Evolutionary conservation across 2,797 vertebrate genomes (phyloP).

Genomic region (Mus minutoides): DNA sequence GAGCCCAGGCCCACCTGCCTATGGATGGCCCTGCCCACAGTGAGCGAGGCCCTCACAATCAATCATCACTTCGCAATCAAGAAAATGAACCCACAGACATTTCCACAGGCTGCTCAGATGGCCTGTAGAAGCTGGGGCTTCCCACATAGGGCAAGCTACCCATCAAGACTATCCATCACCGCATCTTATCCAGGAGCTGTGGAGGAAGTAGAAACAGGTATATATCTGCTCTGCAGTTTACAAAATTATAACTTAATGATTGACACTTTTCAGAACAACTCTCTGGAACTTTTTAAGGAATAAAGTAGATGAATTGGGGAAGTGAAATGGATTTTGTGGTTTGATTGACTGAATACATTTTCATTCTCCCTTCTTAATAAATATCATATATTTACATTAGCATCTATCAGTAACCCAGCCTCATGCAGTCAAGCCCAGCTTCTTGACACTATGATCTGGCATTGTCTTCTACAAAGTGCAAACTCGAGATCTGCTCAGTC

Average conservation of each 20-base stretch:
- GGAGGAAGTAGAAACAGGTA: not conserved
- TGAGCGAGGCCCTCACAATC: not conserved
- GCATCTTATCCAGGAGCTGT: not conserved
- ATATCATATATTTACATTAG: conserved; percentile 18
- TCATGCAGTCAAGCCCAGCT: not conserved
- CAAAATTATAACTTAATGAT: not conserved
- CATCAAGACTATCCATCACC: not conserved
- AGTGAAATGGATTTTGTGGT: not conserved
- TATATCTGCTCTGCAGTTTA: not conserved
- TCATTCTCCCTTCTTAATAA: conserved; percentile 19
- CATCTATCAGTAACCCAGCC: not conserved
- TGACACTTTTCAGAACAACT: not conserved
- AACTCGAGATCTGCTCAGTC: not conserved
- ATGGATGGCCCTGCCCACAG: too few species aligned
- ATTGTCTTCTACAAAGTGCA: not conserved
- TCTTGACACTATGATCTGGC: not conserved
- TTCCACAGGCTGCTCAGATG: not conserved
- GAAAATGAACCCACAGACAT: not conserved
- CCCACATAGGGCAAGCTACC: not conserved
- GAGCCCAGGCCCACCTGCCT: too few species aligned
- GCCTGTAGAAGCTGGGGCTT: not conserved
- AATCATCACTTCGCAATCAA: not conserved
- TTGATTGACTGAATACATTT: conserved; percentile 6
- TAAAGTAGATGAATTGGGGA: not conserved
- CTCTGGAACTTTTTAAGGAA: not conserved